Evolutionary conservation across 2,797 vertebrate species (phyloP).

Genomic region (Sparidentex hasta): DNA sequence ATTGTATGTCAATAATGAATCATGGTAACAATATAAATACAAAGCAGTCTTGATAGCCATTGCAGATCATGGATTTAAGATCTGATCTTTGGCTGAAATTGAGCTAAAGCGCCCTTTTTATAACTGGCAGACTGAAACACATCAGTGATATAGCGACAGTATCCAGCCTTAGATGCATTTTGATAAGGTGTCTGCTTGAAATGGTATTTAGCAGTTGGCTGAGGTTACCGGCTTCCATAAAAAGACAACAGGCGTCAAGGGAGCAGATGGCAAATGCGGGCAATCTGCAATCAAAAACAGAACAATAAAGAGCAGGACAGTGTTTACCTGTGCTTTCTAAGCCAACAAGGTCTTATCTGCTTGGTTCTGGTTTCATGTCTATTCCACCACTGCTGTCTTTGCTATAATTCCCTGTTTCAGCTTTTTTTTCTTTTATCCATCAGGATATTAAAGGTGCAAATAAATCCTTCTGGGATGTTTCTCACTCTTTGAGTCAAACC

Average conservation of each 20-base stretch:
- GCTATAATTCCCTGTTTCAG: background rate
- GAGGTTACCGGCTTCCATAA: constrained; percentile 47
- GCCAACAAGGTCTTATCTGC: background rate
- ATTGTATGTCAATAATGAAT: background rate
- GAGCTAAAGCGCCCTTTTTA: constrained; percentile 21
- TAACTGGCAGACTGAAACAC: constrained; percentile 22
- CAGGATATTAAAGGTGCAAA: background rate
- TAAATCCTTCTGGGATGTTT: background rate
- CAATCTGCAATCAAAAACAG: constrained; percentile 35
- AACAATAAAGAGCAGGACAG: constrained; percentile 15
- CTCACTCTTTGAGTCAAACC: background rate
- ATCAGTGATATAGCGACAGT: constrained; percentile 20
- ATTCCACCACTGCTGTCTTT: background rate
- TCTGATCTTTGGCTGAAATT: constrained; percentile 9
- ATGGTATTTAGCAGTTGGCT: constrained; percentile 40
- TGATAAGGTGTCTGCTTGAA: constrained; percentile 48
- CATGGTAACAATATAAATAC: background rate
- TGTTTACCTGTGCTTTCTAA: constrained; percentile 32
- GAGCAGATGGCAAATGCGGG: constrained; percentile 63
- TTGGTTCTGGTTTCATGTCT: constrained; percentile 3
- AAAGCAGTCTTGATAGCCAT: background rate
- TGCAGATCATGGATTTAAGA: background rate
- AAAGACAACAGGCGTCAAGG: constrained; percentile 53
- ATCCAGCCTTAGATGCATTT: constrained; percentile 35
- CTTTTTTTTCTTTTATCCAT: background rate